phyloP scores from a whole-genome alignment of 2,113 vertebrate species.

The Procavia capensis region DNA sequence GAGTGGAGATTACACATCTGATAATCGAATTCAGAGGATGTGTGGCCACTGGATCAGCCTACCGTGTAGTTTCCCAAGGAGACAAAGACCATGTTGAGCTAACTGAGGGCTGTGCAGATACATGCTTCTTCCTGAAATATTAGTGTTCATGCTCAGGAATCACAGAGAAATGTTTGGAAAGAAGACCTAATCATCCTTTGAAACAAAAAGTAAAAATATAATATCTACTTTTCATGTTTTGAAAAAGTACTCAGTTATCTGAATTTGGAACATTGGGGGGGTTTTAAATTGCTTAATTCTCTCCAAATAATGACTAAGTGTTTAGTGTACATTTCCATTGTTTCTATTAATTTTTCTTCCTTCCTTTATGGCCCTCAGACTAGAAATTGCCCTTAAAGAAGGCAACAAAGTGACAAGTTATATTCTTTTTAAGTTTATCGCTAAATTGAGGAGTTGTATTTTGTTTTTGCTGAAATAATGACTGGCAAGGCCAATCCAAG shows the following conservation, averaged over 20 bases:
- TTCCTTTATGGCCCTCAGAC: neutral
- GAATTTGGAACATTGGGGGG: slow-evolving; percentile 19
- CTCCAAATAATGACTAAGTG: slow-evolving; percentile 51
- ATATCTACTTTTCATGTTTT: neutral
- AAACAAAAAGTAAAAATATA: slow-evolving; percentile 46
- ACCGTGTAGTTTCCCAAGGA: neutral
- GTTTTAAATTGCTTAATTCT: slow-evolving; percentile 6
- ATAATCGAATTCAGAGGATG: neutral
- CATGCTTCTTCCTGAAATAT: neutral
- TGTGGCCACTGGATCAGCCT: neutral
- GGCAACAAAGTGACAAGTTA: slow-evolving; percentile 7
- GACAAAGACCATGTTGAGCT: neutral
- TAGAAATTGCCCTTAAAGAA: slow-evolving; percentile 2
- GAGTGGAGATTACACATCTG: neutral
- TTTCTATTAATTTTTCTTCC: slow-evolving; percentile 51
- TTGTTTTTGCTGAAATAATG: slow-evolving; percentile 7
- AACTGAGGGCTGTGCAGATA: neutral
- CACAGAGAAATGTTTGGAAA: slow-evolving; percentile 30
- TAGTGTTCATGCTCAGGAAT: neutral
- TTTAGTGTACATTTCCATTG: neutral
- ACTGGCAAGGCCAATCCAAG: neutral
- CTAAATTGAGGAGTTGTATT: slow-evolving; percentile 15
- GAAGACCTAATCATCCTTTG: slow-evolving; percentile 25
- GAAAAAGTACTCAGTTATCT: neutral
- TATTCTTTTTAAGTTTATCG: slow-evolving; percentile 19